These are phyloP conservation scores for Acrobasis repandana DNA, from an alignment of 2,888 invertebrate genomes.

Conservation along the genomic window DNA sequence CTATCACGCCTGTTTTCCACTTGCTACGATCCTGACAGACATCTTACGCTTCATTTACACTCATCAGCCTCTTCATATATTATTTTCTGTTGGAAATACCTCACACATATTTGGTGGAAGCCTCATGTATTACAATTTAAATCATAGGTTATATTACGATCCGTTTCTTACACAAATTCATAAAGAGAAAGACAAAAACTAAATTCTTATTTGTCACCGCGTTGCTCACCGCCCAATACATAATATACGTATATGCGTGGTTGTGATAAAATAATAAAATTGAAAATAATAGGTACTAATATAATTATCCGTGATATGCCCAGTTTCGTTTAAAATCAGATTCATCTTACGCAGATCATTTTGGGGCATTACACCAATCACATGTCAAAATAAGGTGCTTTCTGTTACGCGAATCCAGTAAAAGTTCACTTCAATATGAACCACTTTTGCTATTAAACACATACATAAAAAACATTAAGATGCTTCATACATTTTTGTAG, in stretches of 20 bases:
- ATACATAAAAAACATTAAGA: too few relatives aligned
- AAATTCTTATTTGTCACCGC: background rate
- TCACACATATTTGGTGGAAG: background rate
- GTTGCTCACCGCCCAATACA: background rate
- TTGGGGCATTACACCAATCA: background rate
- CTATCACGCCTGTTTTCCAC: background rate
- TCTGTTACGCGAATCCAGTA: too few relatives aligned
- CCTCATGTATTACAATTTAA: background rate
- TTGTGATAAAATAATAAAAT: background rate
- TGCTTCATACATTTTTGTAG: too few relatives aligned
- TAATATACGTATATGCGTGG: background rate
- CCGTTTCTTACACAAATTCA: background rate
- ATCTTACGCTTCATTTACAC: too few relatives aligned
- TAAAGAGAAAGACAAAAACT: background rate
- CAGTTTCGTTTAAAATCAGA: conserved; percentile 10
- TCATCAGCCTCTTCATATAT: too few relatives aligned
- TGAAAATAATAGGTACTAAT: conserved; percentile 17
- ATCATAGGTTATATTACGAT: background rate
- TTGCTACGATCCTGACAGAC: too few relatives aligned
- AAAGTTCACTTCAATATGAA: too few relatives aligned
- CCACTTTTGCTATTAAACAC: too few relatives aligned
- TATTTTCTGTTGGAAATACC: too few relatives aligned
- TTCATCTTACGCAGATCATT: conserved; percentile 1
- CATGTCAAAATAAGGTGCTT: too few relatives aligned
- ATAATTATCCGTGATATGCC: conserved; percentile 8